Evolutionary conservation across 2,797 vertebrate genomes (phyloP).

Genomic region (Lophotriccus pileatus): DNA sequence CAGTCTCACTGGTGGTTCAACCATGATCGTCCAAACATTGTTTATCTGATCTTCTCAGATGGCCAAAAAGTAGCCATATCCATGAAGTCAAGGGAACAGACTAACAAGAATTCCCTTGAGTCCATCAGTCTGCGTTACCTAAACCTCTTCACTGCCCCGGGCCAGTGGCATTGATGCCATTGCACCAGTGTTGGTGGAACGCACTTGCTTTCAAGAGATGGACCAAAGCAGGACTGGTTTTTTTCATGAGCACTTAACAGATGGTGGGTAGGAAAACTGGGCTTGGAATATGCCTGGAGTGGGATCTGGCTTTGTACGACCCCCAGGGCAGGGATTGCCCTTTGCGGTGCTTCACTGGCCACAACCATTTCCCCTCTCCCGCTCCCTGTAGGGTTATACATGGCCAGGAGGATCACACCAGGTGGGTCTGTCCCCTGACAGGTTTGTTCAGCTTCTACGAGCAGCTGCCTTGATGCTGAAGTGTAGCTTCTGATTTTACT

Average conservation of each 20-base stretch:
- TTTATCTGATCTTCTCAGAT: neutral
- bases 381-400: neutral
- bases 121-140: neutral
- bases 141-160: neutral
- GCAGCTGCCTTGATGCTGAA: neutral
- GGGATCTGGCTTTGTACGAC: neutral
- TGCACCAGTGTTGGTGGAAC: neutral
- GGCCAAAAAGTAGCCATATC: neutral
- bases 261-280: neutral
- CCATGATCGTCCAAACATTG: fast-evolving
- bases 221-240: neutral
- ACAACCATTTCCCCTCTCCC: neutral
- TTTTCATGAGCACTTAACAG: neutral
- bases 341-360: neutral
- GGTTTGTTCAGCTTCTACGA: neutral
- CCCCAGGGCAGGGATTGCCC: fast-evolving
- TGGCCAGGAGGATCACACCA: fast-evolving
- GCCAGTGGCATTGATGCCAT: neutral
- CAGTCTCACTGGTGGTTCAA: neutral
- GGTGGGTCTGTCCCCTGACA: neutral
- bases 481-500: neutral
- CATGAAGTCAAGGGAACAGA: neutral
- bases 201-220: neutral
- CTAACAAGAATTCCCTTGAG: neutral
- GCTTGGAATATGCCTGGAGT: neutral